These are phyloP conservation scores for Neoascia interrupta DNA, from an alignment of 2,888 invertebrate species.

Conservation along the genomic window DNA sequence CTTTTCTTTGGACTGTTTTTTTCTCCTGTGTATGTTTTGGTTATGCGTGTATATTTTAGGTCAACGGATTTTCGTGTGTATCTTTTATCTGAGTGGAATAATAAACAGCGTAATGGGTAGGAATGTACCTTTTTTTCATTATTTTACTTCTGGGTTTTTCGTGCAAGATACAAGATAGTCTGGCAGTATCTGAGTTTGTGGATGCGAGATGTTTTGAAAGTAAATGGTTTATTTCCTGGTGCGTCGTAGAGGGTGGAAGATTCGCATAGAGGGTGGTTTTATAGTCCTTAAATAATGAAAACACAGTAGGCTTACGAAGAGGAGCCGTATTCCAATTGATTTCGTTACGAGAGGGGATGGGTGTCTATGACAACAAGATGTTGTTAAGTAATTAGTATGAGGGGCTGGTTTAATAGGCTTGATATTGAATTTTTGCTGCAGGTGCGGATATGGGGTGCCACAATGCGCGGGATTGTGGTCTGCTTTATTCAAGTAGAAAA, in stretches of 20 bases:
- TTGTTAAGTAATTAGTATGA: not conserved
- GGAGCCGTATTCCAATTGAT: constrained; percentile 19
- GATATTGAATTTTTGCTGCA: too few relatives aligned
- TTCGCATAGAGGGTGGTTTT: too few relatives aligned
- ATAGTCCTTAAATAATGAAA: not conserved
- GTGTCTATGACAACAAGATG: not conserved
- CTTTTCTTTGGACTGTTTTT: too few relatives aligned
- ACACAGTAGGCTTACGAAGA: not conserved
- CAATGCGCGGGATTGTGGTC: too few relatives aligned
- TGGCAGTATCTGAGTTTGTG: too few relatives aligned
- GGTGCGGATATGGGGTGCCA: too few relatives aligned
- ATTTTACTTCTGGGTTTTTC: not conserved
- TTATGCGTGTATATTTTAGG: constrained; percentile 13
- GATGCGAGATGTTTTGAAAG: not conserved
- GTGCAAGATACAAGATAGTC: too few relatives aligned
- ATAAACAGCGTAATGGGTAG: constrained; percentile 33
- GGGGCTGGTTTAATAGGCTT: too few relatives aligned
- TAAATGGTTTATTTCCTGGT: constrained; percentile 7
- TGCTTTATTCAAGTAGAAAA: too few relatives aligned
- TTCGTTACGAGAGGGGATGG: constrained; percentile 6
- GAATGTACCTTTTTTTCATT: constrained; percentile 15
- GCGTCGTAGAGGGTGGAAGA: too few relatives aligned
- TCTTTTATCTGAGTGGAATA: constrained; percentile 37
- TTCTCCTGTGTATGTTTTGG: not conserved
- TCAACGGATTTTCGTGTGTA: constrained; percentile 48